These are phyloP conservation scores for Hypselothyrea guttata DNA, from an alignment of 2,888 invertebrate species.

Conservation along the genomic window DNA sequence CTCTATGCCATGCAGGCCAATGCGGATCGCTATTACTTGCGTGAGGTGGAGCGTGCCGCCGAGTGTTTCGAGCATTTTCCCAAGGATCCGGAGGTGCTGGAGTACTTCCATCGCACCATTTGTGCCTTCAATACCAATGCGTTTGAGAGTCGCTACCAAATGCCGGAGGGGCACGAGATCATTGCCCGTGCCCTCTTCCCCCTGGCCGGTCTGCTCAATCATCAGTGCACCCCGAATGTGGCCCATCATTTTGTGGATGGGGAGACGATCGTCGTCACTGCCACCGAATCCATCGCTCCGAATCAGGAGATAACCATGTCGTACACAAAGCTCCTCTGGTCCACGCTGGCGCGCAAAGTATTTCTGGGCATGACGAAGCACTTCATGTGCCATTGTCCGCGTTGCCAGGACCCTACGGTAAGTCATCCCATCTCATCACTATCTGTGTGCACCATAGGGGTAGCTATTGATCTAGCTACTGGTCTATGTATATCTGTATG, in stretches of 20 bases:
- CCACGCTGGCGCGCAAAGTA: constrained; percentile 86
- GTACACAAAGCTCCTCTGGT: constrained; percentile 88
- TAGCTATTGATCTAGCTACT: too few species aligned
- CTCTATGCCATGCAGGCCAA: constrained; percentile 81
- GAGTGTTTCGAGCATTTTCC: constrained; percentile 80
- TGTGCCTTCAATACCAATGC: constrained; percentile 82
- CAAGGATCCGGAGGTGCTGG: constrained; percentile 69
- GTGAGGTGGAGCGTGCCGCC: constrained; percentile 73
- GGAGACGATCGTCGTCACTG: constrained; percentile 85
- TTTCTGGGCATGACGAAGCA: constrained; percentile 86
- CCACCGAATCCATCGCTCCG: constrained; percentile 84
- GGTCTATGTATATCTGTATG: too few species aligned
- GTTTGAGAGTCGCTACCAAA: constrained; percentile 77
- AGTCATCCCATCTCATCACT: too few species aligned
- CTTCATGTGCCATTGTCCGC: constrained; percentile 86
- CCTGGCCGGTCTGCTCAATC: constrained; percentile 87
- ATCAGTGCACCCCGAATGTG: constrained; percentile 89
- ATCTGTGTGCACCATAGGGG: too few species aligned
- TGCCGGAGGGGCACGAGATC: constrained; percentile 71
- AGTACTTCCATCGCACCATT: constrained; percentile 79
- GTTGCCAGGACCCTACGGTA: constrained; percentile 88
- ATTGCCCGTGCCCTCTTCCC: constrained; percentile 86
- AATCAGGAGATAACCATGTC: constrained; percentile 87
- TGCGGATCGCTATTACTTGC: constrained; percentile 73
- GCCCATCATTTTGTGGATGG: constrained; percentile 86